Evolutionary conservation across 2,113 vertebrate genomes (phyloP), one percentile per base, ranked within the genome.

Genomic region (Lagopus muta): DNA sequence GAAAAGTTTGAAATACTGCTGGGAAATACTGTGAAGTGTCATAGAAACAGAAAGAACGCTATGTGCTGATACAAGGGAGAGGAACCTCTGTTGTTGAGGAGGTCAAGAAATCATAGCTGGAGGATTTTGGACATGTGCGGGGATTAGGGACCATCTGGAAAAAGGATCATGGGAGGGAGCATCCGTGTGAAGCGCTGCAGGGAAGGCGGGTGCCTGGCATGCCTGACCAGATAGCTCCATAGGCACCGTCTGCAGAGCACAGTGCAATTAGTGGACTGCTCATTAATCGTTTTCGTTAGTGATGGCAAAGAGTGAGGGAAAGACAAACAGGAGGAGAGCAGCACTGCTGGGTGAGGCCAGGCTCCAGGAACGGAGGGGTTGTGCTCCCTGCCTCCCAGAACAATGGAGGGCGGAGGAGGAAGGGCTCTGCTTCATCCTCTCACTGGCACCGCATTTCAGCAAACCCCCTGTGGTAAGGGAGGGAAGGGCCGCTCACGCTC

Each of bases 141-240:
- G 92, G 94, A 95, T 96, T 93, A 96, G 79, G 64, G 61, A 83
- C 96, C 91, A 95, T 97, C 90, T 97, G 96, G 92, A 87, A 91
- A 95, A 96, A 80, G 61, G 80, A 94, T 97, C 90, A 87, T 85
- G 82, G 3, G 36, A 91, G 65, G 69, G 78, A 94, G 65, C 2
- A 3, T 91, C 70, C 20, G 0, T 70, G 81, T 89, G 79, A 86
- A 92, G 91, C 28, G 61, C 64, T 36, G 76, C 82, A 95, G 76
- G 73, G 64, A 84, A 88, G 78, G 81, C 77, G 2, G 42, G 71
- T 88, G 89, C 72, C 92, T 55, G 90, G 54, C 80, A 43, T n/a
- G 86, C 75, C 93, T 95, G 92, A 92, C 94, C 92, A 95, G 82
- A 96, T 96, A 93, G 62, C 82, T 90, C 48, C 34, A 69, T 80